phyloP scores from a whole-genome alignment of 2,113 vertebrate species.

The Chiloscyllium plagiosum region DNA sequence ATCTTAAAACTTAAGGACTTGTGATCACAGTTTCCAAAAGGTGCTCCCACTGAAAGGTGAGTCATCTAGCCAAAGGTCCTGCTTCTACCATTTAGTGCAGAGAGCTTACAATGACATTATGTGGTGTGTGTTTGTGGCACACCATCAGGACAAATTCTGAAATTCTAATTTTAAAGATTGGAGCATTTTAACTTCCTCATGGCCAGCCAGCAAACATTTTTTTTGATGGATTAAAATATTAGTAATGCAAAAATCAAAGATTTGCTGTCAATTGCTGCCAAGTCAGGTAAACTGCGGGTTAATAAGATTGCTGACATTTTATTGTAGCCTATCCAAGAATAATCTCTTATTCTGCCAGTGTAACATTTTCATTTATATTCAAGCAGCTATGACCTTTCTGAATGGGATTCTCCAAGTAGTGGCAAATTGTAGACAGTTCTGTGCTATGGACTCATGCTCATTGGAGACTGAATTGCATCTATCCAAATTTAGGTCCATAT shows the following conservation, averaged over 20 bases:
- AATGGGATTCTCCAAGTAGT: conserved; percentile 28
- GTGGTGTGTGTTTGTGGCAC: background rate
- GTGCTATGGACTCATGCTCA: background rate
- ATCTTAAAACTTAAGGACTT: no score
- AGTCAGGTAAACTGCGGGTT: background rate
- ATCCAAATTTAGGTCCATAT: conserved; percentile 16
- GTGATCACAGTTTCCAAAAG: no score
- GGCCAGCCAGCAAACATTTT: background rate
- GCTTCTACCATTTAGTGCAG: background rate
- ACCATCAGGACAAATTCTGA: background rate
- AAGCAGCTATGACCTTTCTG: background rate
- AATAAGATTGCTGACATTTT: background rate
- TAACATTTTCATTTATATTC: conserved; percentile 11
- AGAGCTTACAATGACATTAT: background rate
- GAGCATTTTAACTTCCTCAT: conserved; percentile 60
- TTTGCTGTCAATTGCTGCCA: background rate
- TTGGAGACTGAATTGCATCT: conserved; percentile 10
- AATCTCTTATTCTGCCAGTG: background rate
- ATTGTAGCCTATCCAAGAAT: background rate
- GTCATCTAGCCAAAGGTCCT: background rate
- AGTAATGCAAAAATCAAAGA: background rate
- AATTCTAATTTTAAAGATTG: conserved; percentile 39
- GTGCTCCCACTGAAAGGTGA: no score
- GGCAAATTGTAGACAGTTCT: conserved; percentile 11
- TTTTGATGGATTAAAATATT: background rate